Conservation (phyloP, 2,113 vertebrate species). For the Nothobranchius furzeri region DNA sequence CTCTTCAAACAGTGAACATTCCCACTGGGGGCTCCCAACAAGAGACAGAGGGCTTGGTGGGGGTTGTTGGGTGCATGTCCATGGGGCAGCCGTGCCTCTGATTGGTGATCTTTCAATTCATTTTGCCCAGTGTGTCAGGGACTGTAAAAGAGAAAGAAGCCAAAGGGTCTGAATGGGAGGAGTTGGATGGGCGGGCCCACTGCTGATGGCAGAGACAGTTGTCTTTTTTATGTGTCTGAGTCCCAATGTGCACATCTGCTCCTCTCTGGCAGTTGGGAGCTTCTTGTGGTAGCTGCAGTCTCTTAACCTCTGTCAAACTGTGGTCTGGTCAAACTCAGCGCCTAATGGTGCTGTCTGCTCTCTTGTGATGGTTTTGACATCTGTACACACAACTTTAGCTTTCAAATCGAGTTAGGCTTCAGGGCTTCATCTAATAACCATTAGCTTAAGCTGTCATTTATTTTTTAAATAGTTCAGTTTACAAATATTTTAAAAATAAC, state of each 20-base stretch:
- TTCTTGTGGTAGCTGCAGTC: constrained; percentile 39
- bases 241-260: constrained; percentile 71
- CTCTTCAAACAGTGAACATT: constrained; percentile 79
- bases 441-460: not conserved
- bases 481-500: not conserved
- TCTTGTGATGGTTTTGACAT: not conserved
- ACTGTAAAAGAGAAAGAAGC: constrained; percentile 68
- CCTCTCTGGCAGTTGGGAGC: constrained; percentile 43
- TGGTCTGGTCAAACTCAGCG: constrained; percentile 24
- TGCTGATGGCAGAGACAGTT: constrained; percentile 59
- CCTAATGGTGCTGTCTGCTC: constrained; percentile 7
- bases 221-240: constrained; percentile 65
- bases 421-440: not conserved
- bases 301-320: constrained; percentile 18
- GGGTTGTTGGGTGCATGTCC: constrained; percentile 50
- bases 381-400: not conserved
- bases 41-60: constrained; percentile 55
- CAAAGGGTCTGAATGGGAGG: constrained; percentile 60
- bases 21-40: constrained; percentile 71
- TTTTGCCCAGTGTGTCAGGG: constrained; percentile 60
- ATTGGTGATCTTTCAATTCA: constrained; percentile 75
- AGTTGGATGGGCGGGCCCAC: constrained; percentile 40
- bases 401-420: not conserved
- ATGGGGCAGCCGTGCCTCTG: constrained; percentile 51
- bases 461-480: not conserved